These are phyloP conservation scores for Myotis planiceps DNA, from an alignment of 2,797 vertebrate species.

Conservation along the genomic window DNA sequence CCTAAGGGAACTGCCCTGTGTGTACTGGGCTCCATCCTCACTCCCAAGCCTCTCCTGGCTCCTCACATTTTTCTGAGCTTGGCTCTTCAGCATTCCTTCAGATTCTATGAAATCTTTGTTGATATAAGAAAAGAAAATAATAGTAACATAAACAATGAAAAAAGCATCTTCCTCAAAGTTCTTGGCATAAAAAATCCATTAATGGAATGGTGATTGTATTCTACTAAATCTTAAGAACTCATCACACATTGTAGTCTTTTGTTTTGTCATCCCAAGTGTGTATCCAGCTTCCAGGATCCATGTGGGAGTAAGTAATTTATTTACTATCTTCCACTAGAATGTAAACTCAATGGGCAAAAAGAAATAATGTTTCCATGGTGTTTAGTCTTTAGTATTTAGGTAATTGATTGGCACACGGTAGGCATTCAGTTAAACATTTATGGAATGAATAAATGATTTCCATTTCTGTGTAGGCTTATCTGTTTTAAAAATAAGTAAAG, in stretches of 20 bases:
- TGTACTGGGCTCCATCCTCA: neutral
- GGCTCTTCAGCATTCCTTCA: neutral
- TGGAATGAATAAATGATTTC: constrained; percentile 34
- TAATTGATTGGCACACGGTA: neutral
- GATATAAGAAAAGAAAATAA: neutral
- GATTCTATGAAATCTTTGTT: neutral
- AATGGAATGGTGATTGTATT: neutral
- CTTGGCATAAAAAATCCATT: neutral
- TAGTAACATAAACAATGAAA: neutral
- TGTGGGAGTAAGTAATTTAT: neutral
- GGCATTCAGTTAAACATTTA: constrained; percentile 39
- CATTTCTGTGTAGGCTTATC: neutral
- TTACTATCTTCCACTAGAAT: neutral
- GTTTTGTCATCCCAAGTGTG: neutral
- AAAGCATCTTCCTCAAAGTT: neutral
- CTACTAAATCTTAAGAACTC: neutral
- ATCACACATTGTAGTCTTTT: neutral
- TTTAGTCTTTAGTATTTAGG: neutral
- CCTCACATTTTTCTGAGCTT: neutral
- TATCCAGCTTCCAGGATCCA: neutral
- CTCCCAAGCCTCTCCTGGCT: neutral
- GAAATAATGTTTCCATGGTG: neutral
- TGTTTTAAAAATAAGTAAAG: neutral
- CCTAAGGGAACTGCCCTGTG: neutral
- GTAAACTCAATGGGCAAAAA: neutral